Conservation (phyloP, 2,888 invertebrate species). For the Leucoma salicis region DNA sequence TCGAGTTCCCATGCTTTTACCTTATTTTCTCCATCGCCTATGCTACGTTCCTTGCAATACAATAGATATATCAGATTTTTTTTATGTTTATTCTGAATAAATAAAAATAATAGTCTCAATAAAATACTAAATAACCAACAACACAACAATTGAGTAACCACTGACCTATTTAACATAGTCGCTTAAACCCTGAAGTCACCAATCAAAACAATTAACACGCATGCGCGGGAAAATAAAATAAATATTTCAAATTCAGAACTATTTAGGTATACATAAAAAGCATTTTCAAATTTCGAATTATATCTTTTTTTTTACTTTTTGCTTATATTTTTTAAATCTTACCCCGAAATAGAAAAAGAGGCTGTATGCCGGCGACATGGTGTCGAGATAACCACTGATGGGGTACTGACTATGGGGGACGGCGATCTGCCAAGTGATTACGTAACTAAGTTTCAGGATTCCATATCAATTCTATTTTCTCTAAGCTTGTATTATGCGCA, state of each 20-base stretch:
- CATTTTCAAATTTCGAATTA: not conserved
- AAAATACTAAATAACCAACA: too few species aligned
- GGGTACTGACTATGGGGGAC: conserved; percentile 45
- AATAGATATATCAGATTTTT: too few species aligned
- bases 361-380: conserved; percentile 52
- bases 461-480: conserved; percentile 26
- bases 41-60: too few species aligned
- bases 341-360: conserved; percentile 61
- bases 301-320: not conserved
- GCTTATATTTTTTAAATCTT: conserved; percentile 28
- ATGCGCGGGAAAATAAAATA: conserved; percentile 31
- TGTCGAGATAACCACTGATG: conserved; percentile 47
- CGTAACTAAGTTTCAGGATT: conserved; percentile 20
- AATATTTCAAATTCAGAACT: conserved; percentile 28
- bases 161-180: conserved; percentile 31
- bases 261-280: not conserved
- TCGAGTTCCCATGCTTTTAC: too few species aligned
- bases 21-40: too few species aligned
- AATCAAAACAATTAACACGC: conserved; percentile 27
- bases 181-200: conserved; percentile 34
- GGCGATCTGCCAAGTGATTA: conserved; percentile 59
- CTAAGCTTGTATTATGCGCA: conserved; percentile 15
- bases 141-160: conserved; percentile 17
- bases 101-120: too few species aligned
- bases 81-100: too few species aligned